These are phyloP conservation scores for Oxyteleia sp. DNA, from an alignment of 2,888 invertebrate species.

Conservation along the genomic window DNA sequence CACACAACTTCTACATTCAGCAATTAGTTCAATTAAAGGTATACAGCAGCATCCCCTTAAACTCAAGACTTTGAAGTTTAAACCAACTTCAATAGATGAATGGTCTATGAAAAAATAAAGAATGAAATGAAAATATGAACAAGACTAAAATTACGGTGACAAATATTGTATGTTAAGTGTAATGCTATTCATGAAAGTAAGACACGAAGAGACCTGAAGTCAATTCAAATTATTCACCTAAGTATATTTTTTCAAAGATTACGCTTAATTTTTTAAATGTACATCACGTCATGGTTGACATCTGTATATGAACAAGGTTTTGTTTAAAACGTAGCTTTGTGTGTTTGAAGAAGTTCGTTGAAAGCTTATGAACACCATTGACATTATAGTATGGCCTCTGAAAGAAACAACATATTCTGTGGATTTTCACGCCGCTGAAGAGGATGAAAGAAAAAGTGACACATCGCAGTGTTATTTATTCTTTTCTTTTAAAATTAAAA, in stretches of 20 bases:
- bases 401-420: conserved; percentile 54
- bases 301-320: conserved; percentile 33
- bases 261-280: conserved; percentile 54
- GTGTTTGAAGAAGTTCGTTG: conserved; percentile 19
- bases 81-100: conserved; percentile 32
- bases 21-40: conserved; percentile 67
- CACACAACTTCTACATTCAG: conserved; percentile 55
- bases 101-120: conserved; percentile 14
- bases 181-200: conserved; percentile 8
- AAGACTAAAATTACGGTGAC: too few relatives aligned
- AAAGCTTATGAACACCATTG: conserved; percentile 56
- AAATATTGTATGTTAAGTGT: too few relatives aligned
- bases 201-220: conserved; percentile 21
- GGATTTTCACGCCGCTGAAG: conserved; percentile 47
- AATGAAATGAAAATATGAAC: too few relatives aligned
- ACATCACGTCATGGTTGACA: conserved; percentile 16
- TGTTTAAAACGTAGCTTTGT: conserved; percentile 43
- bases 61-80: conserved; percentile 45
- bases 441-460: conserved; percentile 62
- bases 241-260: conserved; percentile 49
- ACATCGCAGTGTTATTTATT: conserved; percentile 56
- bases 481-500: conserved; percentile 65
- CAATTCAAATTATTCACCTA: conserved; percentile 61
- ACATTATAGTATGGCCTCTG: conserved; percentile 37
- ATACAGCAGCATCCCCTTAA: conserved; percentile 23